Percentiles rank a stretch among this genome's conserved stretches.
These are phyloP conservation scores for Scaptomyza hsui DNA, from an alignment of 1,140 invertebrate species.

Conservation along the genomic window DNA sequence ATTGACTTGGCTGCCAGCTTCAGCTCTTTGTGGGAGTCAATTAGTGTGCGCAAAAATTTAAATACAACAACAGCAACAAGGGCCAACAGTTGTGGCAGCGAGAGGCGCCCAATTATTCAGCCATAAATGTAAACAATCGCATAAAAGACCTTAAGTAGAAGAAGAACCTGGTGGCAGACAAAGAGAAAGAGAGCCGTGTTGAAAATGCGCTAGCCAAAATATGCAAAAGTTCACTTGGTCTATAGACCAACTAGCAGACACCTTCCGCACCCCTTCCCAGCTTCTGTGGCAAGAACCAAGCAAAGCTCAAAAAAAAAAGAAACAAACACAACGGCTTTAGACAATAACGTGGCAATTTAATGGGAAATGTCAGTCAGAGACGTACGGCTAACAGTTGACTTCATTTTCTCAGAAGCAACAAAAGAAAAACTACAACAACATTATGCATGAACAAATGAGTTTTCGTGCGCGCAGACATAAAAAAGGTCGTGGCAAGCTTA, in stretches of 20 bases:
- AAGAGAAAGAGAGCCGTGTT: slow-evolving; percentile 43
- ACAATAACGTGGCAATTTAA: slow-evolving; percentile 75
- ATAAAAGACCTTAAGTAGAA: slow-evolving; percentile 68
- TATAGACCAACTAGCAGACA: not conserved
- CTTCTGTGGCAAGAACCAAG: slow-evolving; percentile 30
- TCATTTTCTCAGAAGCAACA: slow-evolving; percentile 64
- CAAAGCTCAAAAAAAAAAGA: not conserved
- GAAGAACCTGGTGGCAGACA: slow-evolving; percentile 35
- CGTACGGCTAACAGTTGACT: slow-evolving; percentile 57
- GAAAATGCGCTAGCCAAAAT: slow-evolving; percentile 62
- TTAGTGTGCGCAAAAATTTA: slow-evolving; percentile 66
- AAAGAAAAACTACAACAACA: slow-evolving; percentile 52
- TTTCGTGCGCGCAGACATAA: slow-evolving; percentile 48
- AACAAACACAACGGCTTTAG: slow-evolving; percentile 34
- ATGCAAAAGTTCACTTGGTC: slow-evolving; percentile 65
- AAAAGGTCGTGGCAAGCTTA: slow-evolving; percentile 66
- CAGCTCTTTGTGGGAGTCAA: slow-evolving; percentile 69
- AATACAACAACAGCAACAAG: slow-evolving; percentile 26
- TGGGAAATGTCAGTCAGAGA: slow-evolving; percentile 79
- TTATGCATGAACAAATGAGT: slow-evolving; percentile 67
- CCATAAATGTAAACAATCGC: slow-evolving; percentile 81
- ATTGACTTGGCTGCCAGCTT: slow-evolving; percentile 8
- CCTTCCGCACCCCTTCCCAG: not conserved
- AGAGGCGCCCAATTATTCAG: slow-evolving; percentile 74
- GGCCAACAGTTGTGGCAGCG: slow-evolving; percentile 8